A percentile compares a stretch with the other conserved stretches of the same genome.
Conservation (phyloP, 2,113 vertebrate species). For the Pristiophorus japonicus region DNA sequence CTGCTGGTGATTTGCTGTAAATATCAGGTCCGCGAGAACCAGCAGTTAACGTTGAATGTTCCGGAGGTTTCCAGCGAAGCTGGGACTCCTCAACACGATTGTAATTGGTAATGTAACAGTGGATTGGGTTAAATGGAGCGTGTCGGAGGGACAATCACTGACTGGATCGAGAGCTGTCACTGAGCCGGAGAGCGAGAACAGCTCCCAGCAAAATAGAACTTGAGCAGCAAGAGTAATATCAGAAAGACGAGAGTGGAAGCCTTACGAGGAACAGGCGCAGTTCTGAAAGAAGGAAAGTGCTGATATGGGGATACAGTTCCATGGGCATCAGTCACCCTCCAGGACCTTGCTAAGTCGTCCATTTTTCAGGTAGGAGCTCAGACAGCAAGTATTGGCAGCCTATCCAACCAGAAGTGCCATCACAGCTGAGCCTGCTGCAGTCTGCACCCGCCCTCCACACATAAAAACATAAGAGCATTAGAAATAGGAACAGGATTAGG, state of each 20-base stretch:
- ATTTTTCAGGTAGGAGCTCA: neutral
- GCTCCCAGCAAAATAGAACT: neutral
- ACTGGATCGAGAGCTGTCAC: neutral
- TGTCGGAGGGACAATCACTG: neutral
- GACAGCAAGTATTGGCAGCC: neutral
- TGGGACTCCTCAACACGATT: neutral
- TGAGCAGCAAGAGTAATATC: neutral
- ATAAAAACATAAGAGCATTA: too few species aligned
- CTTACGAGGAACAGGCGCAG: neutral
- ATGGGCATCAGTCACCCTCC: too few species aligned
- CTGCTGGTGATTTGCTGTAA: neutral
- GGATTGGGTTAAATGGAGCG: neutral
- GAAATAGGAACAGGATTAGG: too few species aligned
- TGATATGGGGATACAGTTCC: neutral
- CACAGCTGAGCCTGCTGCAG: neutral
- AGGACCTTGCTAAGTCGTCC: neutral
- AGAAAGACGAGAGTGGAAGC: neutral
- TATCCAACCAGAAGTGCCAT: neutral
- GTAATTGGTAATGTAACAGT: neutral
- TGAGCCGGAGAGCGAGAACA: neutral
- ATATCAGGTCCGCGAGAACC: neutral
- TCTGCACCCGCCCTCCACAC: neutral
- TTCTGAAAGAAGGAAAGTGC: neutral
- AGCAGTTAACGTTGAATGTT: neutral
- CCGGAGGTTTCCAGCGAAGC: neutral